Conservation (phyloP, 2,888 invertebrate species). For the Mycalesis mineus region DNA sequence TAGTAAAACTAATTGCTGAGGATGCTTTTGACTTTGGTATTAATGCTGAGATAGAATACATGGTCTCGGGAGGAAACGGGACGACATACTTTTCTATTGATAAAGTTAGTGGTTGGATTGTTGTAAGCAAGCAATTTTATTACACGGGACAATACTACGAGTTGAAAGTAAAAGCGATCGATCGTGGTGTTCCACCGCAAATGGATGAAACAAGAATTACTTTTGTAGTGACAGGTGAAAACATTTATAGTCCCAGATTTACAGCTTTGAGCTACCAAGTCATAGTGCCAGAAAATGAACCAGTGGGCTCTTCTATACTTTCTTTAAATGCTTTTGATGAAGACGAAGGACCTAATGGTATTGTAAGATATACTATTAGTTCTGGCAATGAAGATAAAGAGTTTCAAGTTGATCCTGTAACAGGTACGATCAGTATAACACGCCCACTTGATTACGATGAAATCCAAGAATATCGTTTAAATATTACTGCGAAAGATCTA, state of each 20-base stretch:
- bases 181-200: conserved; percentile 92
- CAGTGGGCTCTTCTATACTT: conserved; percentile 89
- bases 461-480: conserved; percentile 89
- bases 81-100: conserved; percentile 86
- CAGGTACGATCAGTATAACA: conserved; percentile 88
- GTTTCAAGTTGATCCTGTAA: conserved; percentile 86
- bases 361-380: conserved; percentile 89
- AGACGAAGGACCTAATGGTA: conserved; percentile 93
- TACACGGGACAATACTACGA: conserved; percentile 81
- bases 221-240: conserved; percentile 91
- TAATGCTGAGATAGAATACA: conserved; percentile 92
- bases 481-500: conserved; percentile 91
- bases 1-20: conserved; percentile 85
- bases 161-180: conserved; percentile 85
- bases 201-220: conserved; percentile 85
- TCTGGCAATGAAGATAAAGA: conserved; percentile 89
- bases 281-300: conserved; percentile 94
- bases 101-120: conserved; percentile 88
- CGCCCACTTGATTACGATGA: conserved; percentile 92
- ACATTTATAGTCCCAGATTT: conserved; percentile 88
- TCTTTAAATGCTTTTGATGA: conserved; percentile 90
- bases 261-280: conserved; percentile 91
- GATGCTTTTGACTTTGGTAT: conserved; percentile 91
- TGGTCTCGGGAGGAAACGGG: conserved; percentile 85
- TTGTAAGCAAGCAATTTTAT: conserved; percentile 79